These are phyloP conservation scores for Aurelia sp. DNA, from an alignment of 30 jellyfish, hydroid and myxozoan genomes.

Conservation along the genomic window DNA sequence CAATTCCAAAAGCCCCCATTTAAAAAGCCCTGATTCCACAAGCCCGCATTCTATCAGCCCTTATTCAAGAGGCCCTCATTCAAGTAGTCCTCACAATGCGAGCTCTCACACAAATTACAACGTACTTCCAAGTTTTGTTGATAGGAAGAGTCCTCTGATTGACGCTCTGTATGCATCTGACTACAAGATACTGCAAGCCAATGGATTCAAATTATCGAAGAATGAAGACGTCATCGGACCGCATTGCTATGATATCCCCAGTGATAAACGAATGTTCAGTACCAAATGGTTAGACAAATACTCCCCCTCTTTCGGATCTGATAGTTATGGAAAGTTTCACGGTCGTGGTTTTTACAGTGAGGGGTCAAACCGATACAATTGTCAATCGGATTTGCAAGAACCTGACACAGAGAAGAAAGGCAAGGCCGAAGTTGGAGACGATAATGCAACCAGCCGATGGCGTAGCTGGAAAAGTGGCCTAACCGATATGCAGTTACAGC, in stretches of 20 bases:
- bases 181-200: slow-evolving; percentile 33
- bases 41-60: too few relatives aligned
- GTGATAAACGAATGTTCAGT: neutral
- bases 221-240: neutral
- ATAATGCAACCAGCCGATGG: slow-evolving; percentile 44
- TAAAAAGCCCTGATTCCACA: too few relatives aligned
- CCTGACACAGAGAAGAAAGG: neutral
- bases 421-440: neutral
- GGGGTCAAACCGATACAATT: neutral
- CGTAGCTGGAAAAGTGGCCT: slow-evolving; percentile 72
- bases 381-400: neutral
- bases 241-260: neutral
- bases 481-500: slow-evolving; percentile 84
- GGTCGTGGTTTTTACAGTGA: neutral
- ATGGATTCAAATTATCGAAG: slow-evolving; percentile 35
- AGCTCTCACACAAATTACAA: too few relatives aligned
- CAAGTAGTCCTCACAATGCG: too few relatives aligned
- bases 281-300: slow-evolving; percentile 3
- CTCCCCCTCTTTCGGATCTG: neutral
- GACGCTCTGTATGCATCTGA: slow-evolving; percentile 68
- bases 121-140: neutral
- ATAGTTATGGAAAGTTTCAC: neutral
- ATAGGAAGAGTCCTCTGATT: slow-evolving; percentile 12
- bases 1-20: too few relatives aligned
- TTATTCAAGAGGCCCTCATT: too few relatives aligned